phyloP scores from a whole-genome alignment of 2,113 vertebrate species.

The Myrmecobius fasciatus region DNA sequence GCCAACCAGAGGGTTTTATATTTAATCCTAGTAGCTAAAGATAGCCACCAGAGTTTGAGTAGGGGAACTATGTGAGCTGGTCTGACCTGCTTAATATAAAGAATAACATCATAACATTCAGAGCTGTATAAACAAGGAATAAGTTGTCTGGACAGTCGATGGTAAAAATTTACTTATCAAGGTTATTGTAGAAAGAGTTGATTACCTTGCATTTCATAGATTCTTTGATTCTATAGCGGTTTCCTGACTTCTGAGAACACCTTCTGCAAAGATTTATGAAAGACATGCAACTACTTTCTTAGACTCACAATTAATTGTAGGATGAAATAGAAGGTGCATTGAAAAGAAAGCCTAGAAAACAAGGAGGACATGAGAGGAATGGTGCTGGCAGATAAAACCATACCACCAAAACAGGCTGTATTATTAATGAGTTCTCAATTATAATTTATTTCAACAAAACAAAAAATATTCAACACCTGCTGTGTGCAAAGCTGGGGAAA shows the following conservation, averaged over 20 bases:
- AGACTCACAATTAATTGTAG: neutral
- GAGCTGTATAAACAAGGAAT: neutral
- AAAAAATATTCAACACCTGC: neutral
- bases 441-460: neutral
- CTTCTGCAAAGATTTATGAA: neutral
- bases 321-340: neutral
- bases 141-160: neutral
- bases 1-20: neutral
- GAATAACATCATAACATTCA: neutral
- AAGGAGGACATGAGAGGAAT: neutral
- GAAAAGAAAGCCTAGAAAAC: neutral
- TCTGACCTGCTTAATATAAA: neutral
- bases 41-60: neutral
- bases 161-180: neutral
- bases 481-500: neutral
- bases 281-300: neutral
- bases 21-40: neutral
- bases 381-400: neutral
- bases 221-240: neutral
- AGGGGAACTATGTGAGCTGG: neutral
- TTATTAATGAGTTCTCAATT: neutral
- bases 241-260: neutral
- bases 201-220: neutral
- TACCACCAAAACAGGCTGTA: neutral
- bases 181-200: neutral